Evolutionary conservation across 2,113 vertebrate species (phyloP).

Genomic region (Indri indri): DNA sequence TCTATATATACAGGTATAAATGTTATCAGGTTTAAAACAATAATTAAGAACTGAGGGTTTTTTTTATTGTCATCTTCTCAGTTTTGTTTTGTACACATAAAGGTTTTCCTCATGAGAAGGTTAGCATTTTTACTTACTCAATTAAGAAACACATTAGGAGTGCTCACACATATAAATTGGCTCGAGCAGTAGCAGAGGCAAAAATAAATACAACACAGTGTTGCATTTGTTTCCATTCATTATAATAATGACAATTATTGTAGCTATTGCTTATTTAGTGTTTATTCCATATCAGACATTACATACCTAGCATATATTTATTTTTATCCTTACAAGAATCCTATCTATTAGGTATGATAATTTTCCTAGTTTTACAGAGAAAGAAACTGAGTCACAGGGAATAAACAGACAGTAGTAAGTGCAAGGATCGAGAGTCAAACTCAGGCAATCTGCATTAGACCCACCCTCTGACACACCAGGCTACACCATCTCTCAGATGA

Average conservation of each 20-base stretch:
- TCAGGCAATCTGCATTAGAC: too few relatives aligned
- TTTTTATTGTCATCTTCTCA: not conserved
- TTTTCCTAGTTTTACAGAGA: not conserved
- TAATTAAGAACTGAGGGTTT: not conserved
- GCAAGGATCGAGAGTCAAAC: not conserved
- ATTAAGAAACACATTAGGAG: not conserved
- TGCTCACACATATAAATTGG: not conserved
- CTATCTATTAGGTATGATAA: not conserved
- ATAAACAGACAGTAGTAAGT: not conserved
- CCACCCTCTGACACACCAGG: accelerated
- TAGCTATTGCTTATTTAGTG: not conserved
- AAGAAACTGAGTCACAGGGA: not conserved
- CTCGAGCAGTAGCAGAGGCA: not conserved
- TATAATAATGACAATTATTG: not conserved
- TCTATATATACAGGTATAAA: accelerated
- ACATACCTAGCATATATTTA: not conserved
- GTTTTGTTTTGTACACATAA: not conserved
- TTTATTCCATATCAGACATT: not conserved
- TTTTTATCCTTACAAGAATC: not conserved
- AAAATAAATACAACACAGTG: not conserved
- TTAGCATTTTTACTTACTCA: not conserved
- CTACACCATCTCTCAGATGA: not conserved
- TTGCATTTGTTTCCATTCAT: not conserved
- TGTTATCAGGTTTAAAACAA: not conserved
- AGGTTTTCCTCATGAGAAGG: not conserved